Evolutionary conservation across 2,888 invertebrate genomes (phyloP).

Genomic region (Latrodectus hesperus): DNA sequence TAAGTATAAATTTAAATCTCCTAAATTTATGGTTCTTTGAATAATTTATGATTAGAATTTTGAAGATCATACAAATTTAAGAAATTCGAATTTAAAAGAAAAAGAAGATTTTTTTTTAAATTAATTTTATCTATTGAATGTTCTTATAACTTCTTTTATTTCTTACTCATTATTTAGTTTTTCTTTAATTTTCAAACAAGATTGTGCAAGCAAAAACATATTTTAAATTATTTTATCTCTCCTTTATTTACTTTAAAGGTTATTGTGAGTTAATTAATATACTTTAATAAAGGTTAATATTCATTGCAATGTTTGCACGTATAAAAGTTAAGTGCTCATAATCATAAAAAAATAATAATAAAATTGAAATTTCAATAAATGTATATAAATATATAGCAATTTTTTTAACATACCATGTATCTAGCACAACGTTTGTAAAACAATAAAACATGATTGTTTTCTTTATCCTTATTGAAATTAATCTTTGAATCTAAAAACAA

Average conservation of each 20-base stretch:
- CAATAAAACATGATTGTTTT: slow-evolving; percentile 44
- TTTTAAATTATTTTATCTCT: too few species aligned
- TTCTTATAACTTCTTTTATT: too few species aligned
- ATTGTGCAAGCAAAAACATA: too few species aligned
- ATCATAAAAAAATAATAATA: not conserved
- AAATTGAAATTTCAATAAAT: not conserved
- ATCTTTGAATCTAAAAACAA: slow-evolving; percentile 44
- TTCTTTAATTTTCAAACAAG: too few species aligned
- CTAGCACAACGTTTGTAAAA: slow-evolving; percentile 57
- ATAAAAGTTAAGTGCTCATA: not conserved
- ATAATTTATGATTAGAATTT: too few species aligned
- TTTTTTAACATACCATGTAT: slow-evolving; percentile 19
- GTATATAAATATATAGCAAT: not conserved
- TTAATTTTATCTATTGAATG: too few species aligned
- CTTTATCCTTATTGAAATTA: slow-evolving; percentile 30
- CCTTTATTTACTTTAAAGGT: not conserved
- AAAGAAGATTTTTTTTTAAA: too few species aligned
- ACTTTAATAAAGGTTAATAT: not conserved
- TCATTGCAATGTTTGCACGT: not conserved
- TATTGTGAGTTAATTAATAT: not conserved
- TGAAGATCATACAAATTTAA: too few species aligned
- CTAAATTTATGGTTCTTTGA: too few species aligned
- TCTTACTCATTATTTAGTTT: too few species aligned
- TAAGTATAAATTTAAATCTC: too few species aligned
- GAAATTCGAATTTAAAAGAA: too few species aligned